Percentiles rank a stretch among this genome's conserved stretches.
These are phyloP conservation scores for Globia sparganii DNA, from an alignment of 2,888 invertebrate genomes.

Conservation along the genomic window DNA sequence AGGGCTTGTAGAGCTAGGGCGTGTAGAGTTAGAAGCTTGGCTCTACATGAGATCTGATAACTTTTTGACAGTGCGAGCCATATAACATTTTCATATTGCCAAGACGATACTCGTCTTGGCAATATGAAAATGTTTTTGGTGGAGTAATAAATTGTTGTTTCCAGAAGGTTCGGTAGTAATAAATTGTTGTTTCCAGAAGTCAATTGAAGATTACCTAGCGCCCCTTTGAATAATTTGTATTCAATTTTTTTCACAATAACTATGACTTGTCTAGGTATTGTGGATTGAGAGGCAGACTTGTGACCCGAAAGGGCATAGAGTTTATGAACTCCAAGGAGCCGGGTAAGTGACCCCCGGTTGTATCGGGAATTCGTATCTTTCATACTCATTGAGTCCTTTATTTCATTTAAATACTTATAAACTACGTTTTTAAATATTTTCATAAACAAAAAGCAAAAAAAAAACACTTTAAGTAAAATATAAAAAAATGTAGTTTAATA, in stretches of 20 bases:
- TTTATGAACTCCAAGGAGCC: constrained; percentile 44
- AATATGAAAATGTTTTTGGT: too few relatives aligned
- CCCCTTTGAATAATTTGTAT: background rate
- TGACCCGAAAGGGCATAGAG: constrained; percentile 41
- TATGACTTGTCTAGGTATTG: background rate
- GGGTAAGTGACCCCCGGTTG: constrained; percentile 34
- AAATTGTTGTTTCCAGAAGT: background rate
- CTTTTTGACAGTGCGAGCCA: too few relatives aligned
- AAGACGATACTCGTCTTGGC: too few relatives aligned
- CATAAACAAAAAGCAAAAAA: background rate
- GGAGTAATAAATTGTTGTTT: too few relatives aligned
- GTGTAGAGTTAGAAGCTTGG: too few relatives aligned
- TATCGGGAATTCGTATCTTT: constrained; percentile 21
- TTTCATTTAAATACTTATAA: background rate
- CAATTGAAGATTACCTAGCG: background rate
- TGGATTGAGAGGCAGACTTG: constrained; percentile 14
- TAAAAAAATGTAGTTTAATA: background rate
- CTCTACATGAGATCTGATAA: too few relatives aligned
- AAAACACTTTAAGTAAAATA: too few relatives aligned
- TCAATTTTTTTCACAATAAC: background rate
- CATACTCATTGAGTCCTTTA: background rate
- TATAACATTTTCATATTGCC: too few relatives aligned
- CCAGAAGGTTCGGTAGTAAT: too few relatives aligned
- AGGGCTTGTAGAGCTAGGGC: too few relatives aligned
- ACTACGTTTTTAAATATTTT: too few relatives aligned